These are phyloP conservation scores for Papilio machaon DNA, from an alignment of 1,140 invertebrate genomes.

Conservation along the genomic window DNA sequence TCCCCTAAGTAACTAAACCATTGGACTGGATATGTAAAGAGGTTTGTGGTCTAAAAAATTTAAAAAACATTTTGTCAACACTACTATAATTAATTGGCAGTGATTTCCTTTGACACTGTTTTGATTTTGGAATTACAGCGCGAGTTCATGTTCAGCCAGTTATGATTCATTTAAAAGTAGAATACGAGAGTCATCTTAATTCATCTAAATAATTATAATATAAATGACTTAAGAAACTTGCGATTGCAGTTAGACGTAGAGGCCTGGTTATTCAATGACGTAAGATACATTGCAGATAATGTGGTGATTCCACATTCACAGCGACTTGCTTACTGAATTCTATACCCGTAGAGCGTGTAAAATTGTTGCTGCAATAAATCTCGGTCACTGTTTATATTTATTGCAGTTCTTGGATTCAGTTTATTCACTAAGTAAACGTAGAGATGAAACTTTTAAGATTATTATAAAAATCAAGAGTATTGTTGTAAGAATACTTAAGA, in stretches of 20 bases:
- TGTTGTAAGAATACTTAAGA: too few relatives aligned
- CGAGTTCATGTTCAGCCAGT: not conserved
- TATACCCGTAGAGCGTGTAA: not conserved
- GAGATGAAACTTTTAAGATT: too few relatives aligned
- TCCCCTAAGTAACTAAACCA: too few relatives aligned
- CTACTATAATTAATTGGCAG: too few relatives aligned
- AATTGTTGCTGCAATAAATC: conserved; percentile 20
- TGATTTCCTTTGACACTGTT: too few relatives aligned
- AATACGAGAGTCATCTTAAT: not conserved
- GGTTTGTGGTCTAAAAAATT: too few relatives aligned
- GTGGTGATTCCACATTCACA: conserved; percentile 29
- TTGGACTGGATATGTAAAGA: too few relatives aligned
- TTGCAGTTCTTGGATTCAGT: not conserved
- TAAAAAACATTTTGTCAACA: too few relatives aligned
- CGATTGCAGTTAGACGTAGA: not conserved
- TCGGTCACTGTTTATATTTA: conserved; percentile 1
- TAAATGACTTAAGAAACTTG: not conserved
- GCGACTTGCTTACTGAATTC: not conserved
- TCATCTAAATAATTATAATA: not conserved
- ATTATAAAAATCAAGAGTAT: not conserved
- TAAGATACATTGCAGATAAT: conserved; percentile 29
- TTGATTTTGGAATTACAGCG: too few relatives aligned
- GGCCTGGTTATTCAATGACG: conserved; percentile 13
- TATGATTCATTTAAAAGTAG: not conserved
- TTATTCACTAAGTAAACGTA: not conserved